Base-by-base conservation (phyloP, 2,888 invertebrate genomes). In the Vanessa cardui region DNA sequence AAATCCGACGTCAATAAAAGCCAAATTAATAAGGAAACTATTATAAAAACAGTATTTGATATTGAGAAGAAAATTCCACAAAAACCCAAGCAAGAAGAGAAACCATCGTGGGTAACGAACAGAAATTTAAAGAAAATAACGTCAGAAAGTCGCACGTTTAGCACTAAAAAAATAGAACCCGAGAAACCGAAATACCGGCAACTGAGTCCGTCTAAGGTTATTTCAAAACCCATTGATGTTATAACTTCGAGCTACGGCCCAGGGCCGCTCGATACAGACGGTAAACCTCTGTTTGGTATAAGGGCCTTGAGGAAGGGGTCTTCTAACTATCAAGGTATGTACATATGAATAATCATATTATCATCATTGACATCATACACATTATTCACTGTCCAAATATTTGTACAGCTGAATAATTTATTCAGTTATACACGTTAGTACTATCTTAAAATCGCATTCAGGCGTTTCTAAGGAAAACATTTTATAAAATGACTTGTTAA, bases 171-270 rank as follows among this genome's bases (percentile, higher is more conserved):
- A 76, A 76, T 85, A n/a, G 92, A 92, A 52, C 76, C 75, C 1
- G 90, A 89, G 58, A 93, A 91, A 73, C 83, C 86, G 1, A 90
- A 88, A 67, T 88, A 88, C 73, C 81, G 91, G 26, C 83, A 88
- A 12, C 75, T 83, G 21, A 90, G 88, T 79, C 87, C 87, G n/a
- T 83, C 90, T 31, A 86, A 92, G 77, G 80, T 83, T 70, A 82
- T 89, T 65, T 76, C 89, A 66, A 83, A 93, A 78, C 92, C 94
- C 0, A 93, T 93, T 0, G 96, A 96, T 81, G 94, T 94, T 39
- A 95, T 97, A 68, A 96, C 96, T 4, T 96, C 96, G 1, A 96
- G 96, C 82, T 97, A 97, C 83, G 97, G 97, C 1, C 96, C 96
- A 1, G 97, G 97, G 0, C 97, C 97, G 33, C 95, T 96, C 3